A percentile compares a stretch with the other conserved stretches of the same genome.
phyloP scores from a whole-genome alignment of 1,140 invertebrate species.

The Habropoda laboriosa region DNA sequence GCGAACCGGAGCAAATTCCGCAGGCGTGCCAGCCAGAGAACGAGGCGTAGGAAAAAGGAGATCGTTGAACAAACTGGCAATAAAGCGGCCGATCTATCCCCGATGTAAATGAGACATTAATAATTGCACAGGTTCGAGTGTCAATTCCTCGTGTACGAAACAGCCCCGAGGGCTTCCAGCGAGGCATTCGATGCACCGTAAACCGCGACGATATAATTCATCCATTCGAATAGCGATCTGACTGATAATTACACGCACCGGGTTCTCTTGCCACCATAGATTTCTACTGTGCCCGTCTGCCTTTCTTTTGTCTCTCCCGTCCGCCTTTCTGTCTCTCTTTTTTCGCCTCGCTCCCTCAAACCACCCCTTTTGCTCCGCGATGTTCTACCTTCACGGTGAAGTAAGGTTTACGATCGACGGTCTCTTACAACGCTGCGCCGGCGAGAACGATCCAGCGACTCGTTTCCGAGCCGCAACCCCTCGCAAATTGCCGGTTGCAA shows the following conservation, averaged over 20 bases:
- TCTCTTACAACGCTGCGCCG: neutral
- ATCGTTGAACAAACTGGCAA: constrained; percentile 30
- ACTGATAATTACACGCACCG: constrained; percentile 62
- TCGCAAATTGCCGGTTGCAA: constrained; percentile 6
- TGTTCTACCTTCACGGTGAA: constrained; percentile 33
- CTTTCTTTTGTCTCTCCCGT: constrained; percentile 53
- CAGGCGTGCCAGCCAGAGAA: neutral
- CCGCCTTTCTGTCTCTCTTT: neutral
- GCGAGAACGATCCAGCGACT: neutral
- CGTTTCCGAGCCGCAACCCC: neutral
- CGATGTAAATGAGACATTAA: constrained; percentile 69
- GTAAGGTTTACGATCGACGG: constrained; percentile 27
- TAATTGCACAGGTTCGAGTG: constrained; percentile 58
- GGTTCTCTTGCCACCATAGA: constrained; percentile 52
- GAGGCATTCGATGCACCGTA: constrained; percentile 38
- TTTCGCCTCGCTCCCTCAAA: neutral
- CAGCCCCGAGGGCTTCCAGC: constrained; percentile 50
- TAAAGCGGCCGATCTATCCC: constrained; percentile 58
- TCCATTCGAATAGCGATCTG: constrained; percentile 65
- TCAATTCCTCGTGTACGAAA: constrained; percentile 52
- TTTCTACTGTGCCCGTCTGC: constrained; percentile 28
- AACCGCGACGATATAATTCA: constrained; percentile 64
- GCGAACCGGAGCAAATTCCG: constrained; percentile 6
- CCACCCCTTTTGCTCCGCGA: too few relatives aligned
- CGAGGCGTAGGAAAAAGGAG: constrained; percentile 1